Percentiles rank a stretch among this genome's conserved stretches.
phyloP scores from a whole-genome alignment of 1,140 invertebrate genomes.

The Pseudoatta argentina region DNA sequence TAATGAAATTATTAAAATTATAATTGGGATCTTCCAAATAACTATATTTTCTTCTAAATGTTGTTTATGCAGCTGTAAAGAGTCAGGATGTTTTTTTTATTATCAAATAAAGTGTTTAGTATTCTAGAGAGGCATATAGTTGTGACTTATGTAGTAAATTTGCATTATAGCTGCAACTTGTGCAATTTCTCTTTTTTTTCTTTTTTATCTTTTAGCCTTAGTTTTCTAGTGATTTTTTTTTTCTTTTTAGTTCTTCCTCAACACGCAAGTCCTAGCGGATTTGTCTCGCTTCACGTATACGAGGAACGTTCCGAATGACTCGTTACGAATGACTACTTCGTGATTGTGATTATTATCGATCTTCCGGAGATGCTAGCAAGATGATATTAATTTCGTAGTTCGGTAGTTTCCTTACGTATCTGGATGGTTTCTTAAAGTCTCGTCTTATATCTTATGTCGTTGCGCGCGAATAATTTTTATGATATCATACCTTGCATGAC shows the following conservation, averaged over 20 bases:
- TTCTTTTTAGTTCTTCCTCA: not conserved
- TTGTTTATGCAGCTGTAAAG: not conserved
- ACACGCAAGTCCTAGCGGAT: conserved; percentile 13
- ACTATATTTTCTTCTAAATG: not conserved
- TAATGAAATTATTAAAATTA: not conserved
- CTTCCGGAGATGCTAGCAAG: conserved; percentile 46
- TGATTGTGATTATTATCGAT: conserved; percentile 71
- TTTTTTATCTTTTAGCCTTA: not conserved
- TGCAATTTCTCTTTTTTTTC: not conserved
- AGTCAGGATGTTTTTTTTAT: not conserved
- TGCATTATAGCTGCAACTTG: no score
- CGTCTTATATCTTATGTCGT: not conserved
- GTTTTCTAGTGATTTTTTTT: not conserved
- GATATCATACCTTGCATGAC: not conserved
- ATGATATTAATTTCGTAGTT: conserved; percentile 64
- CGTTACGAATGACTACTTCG: conserved; percentile 60
- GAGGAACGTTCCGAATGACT: not conserved
- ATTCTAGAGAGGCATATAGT: not conserved
- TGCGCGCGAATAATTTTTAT: not conserved
- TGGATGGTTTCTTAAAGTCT: conserved; percentile 27
- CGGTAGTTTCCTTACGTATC: conserved; percentile 29
- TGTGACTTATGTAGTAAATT: not conserved
- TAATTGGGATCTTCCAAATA: not conserved
- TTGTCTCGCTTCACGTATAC: conserved; percentile 52
- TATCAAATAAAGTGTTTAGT: not conserved